Base-by-base conservation (phyloP, 2,113 vertebrate species). In the Chloebia gouldiae region DNA sequence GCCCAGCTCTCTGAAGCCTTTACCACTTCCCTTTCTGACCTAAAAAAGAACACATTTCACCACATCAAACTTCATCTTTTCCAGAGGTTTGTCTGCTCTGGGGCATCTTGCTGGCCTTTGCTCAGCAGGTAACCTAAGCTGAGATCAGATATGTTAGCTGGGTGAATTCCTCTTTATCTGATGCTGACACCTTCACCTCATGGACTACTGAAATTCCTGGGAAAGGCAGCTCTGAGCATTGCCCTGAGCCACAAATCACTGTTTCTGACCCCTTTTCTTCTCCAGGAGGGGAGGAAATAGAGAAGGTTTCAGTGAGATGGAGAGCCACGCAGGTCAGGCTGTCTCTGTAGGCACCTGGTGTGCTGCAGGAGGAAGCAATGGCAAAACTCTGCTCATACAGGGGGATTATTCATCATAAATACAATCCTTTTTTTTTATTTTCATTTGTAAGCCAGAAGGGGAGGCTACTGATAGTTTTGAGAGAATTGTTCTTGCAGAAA, bases 91-190 rank as follows among this genome's bases (percentile, higher is more conserved):
- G 56, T 27, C 44, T 69, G 57, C 78, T 95, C 65, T 81, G 51
- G 49, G 80, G 16, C 61, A 45, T n/a, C 64, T 84, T 49, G 57
- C 86, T 90, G 51, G 7, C 66, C 66, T 88, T 77, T 72, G 53
- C 82, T 92, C 60, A 77, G 90, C 69, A 82, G 79, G 90, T 81
- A 72, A 85, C 85, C 64, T 76, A 96, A 96, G 94, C 92, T 86
- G 79, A 92, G 82, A 95, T 95, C 81, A 88, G 78, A 85, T 81
- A 88, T 3, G 19, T 27, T 31, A 25, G 28, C 70, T 91, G 86
- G 63, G 94, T 85, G 93, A 96, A 93, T 96, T 95, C 80, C 60
- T 59, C 51, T 85, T 93, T 97, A 95, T 97, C 96, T 97, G 79
- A 96, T 97, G 90, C 81, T 98, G 86, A 96, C 92, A 90, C 93